phyloP scores from a whole-genome alignment of 1,140 invertebrate genomes.

The Habropoda laboriosa region DNA sequence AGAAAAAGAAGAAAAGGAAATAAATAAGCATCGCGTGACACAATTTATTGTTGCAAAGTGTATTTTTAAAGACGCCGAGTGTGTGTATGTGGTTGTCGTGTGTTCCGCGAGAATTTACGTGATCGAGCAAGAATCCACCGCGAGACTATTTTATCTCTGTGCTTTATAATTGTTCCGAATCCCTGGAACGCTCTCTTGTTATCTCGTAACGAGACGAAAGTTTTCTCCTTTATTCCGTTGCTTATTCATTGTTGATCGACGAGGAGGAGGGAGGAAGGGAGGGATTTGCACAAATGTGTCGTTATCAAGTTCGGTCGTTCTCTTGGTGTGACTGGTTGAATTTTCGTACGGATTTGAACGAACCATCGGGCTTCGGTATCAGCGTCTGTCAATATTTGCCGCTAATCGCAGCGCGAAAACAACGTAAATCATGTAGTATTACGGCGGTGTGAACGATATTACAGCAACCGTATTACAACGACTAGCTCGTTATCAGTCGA shows the following conservation, averaged over 20 bases:
- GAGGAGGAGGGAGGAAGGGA: no score
- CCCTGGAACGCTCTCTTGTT: neutral
- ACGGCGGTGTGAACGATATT: slow-evolving; percentile 55
- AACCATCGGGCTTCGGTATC: slow-evolving; percentile 9
- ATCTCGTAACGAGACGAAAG: neutral
- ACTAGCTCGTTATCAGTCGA: slow-evolving; percentile 50
- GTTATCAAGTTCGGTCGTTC: slow-evolving; percentile 1
- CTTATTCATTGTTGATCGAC: no score
- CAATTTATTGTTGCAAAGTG: slow-evolving; percentile 2
- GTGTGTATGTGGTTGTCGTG: no score
- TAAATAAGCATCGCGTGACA: neutral
- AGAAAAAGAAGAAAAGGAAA: neutral
- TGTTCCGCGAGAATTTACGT: slow-evolving; percentile 24
- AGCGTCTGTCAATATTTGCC: slow-evolving; percentile 39
- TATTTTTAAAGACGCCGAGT: no score
- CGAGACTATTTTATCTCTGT: slow-evolving; percentile 25
- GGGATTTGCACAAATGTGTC: neutral
- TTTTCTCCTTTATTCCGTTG: no score
- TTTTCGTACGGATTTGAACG: slow-evolving; percentile 15
- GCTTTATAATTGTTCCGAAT: slow-evolving; percentile 30
- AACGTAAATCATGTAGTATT: slow-evolving; percentile 50
- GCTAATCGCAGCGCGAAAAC: slow-evolving; percentile 40
- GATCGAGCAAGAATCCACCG: slow-evolving; percentile 23
- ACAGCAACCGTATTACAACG: slow-evolving; percentile 55
- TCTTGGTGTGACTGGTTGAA: neutral